Percentiles rank a stretch among this genome's conserved stretches.
phyloP scores from a whole-genome alignment of 1,140 invertebrate species.

The Ladona fulva region DNA sequence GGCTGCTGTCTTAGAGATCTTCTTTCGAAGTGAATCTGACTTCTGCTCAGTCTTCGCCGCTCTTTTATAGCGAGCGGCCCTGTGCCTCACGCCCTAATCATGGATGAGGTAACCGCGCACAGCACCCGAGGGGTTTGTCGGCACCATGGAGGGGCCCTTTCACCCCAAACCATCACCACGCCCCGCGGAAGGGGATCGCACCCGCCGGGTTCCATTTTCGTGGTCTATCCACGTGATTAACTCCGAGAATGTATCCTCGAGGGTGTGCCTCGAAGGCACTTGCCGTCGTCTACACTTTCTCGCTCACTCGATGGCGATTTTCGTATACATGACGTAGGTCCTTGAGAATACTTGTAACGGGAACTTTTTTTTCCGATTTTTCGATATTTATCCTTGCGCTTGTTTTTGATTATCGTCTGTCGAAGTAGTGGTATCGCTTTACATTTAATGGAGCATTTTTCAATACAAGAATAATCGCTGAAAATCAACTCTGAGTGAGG shows the following conservation, averaged over 20 bases:
- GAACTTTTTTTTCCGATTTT: too few relatives aligned
- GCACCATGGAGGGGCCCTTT: background rate
- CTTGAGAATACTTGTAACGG: too few relatives aligned
- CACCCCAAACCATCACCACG: background rate
- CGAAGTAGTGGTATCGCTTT: too few relatives aligned
- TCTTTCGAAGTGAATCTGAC: background rate
- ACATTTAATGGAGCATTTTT: too few relatives aligned
- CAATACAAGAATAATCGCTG: too few relatives aligned
- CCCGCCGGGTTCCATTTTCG: background rate
- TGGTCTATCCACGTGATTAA: background rate
- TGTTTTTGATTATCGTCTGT: too few relatives aligned
- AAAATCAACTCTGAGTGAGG: too few relatives aligned
- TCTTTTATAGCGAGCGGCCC: background rate
- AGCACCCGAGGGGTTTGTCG: background rate
- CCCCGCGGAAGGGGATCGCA: background rate
- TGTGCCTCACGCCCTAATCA: background rate
- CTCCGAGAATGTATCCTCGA: background rate
- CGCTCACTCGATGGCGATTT: background rate
- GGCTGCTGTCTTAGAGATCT: background rate
- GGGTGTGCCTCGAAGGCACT: background rate
- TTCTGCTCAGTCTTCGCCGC: background rate
- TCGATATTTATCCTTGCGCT: too few relatives aligned
- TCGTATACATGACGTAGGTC: too few relatives aligned
- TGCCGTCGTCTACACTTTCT: background rate
- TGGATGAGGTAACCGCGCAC: background rate